Percentiles rank a stretch among this genome's conserved stretches.
Evolutionary conservation across 2,888 invertebrate species (phyloP).

Genomic region (Drosophila phalerata): DNA sequence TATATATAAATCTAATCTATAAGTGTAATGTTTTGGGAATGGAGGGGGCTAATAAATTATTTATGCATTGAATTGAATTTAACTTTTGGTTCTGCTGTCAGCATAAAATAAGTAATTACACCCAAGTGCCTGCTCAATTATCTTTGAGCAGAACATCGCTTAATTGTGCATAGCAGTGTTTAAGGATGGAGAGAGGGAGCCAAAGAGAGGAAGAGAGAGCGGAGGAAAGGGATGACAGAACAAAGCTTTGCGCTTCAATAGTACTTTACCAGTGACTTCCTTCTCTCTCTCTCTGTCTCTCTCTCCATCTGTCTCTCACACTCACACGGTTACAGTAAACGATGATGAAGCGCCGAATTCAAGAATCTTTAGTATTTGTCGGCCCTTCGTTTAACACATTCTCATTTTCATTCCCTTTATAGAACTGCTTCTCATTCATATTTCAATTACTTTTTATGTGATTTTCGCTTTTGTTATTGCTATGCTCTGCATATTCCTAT

Average conservation of each 20-base stretch:
- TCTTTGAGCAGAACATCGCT: constrained; percentile 75
- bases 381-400: constrained; percentile 56
- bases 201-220: neutral
- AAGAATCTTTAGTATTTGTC: constrained; percentile 15
- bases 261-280: constrained; percentile 39
- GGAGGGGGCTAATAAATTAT: constrained; percentile 44
- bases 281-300: neutral
- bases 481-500: constrained; percentile 69
- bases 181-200: neutral
- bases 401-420: constrained; percentile 20
- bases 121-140: constrained; percentile 84
- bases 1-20: constrained; percentile 47
- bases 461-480: constrained; percentile 76
- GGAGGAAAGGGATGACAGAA: constrained; percentile 27
- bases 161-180: constrained; percentile 66
- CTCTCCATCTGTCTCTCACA: neutral
- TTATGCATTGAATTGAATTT: constrained; percentile 58
- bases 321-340: constrained; percentile 24
- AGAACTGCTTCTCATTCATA: constrained; percentile 63
- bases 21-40: constrained; percentile 11
- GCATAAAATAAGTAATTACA: constrained; percentile 82
- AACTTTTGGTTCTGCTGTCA: constrained; percentile 59
- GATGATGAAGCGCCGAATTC: constrained; percentile 39
- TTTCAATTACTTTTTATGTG: constrained; percentile 82
- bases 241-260: constrained; percentile 72